Percentiles rank a stretch among this genome's conserved stretches.
Evolutionary conservation across 2,888 invertebrate genomes (phyloP).

Genomic region (Gortyna flavago): DNA sequence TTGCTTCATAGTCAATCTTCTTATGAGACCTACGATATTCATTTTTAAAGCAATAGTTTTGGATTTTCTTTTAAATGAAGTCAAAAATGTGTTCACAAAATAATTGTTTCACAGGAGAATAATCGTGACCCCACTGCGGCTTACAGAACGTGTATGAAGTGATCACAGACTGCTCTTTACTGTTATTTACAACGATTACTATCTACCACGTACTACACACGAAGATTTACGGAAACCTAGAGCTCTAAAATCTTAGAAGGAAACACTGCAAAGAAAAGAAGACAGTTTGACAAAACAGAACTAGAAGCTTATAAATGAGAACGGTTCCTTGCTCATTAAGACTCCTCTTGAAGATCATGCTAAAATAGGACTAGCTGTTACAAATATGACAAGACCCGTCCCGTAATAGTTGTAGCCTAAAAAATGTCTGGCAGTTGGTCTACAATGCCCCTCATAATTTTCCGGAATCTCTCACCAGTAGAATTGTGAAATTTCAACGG

Average conservation of each 20-base stretch:
- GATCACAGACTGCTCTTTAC: slow-evolving; percentile 71
- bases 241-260: not conserved
- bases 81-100: not conserved
- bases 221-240: not conserved
- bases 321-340: not conserved
- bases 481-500: slow-evolving; percentile 35
- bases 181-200: slow-evolving; percentile 54
- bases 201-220: slow-evolving; percentile 15
- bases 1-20: not conserved
- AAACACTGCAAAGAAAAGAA: not conserved
- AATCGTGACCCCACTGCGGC: slow-evolving; percentile 62
- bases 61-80: not conserved
- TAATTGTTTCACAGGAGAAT: slow-evolving; percentile 53
- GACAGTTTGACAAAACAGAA: not conserved
- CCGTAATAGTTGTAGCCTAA: not conserved
- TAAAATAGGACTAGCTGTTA: not conserved
- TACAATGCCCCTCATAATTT: not conserved
- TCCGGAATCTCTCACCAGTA: not conserved
- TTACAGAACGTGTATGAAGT: slow-evolving; percentile 63
- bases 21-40: not conserved
- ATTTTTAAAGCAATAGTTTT: not conserved
- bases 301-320: not conserved
- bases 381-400: not conserved
- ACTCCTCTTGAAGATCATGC: not conserved
- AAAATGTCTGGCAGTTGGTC: not conserved